Conservation (phyloP, 2,888 invertebrate genomes). For the Lithophane socia region DNA sequence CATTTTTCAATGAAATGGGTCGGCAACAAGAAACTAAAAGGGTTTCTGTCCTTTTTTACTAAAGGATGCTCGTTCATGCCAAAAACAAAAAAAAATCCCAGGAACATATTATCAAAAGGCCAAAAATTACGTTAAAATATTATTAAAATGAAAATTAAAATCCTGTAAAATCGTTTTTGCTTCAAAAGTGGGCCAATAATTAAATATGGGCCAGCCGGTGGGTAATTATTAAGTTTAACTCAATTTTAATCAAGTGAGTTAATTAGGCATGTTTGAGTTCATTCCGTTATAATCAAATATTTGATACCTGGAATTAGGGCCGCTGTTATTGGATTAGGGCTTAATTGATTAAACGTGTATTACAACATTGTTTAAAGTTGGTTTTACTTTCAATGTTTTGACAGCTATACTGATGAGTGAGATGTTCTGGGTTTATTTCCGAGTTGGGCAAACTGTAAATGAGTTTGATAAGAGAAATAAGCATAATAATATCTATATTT, state of each 20-base stretch:
- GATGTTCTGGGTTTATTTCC: neutral
- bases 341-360: neutral
- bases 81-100: neutral
- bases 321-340: neutral
- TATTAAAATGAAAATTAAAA: constrained; percentile 16
- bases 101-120: neutral
- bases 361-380: neutral
- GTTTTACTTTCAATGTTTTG: neutral
- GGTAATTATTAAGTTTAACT: constrained; percentile 18
- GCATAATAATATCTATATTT: neutral
- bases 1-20: neutral
- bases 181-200: constrained; percentile 20
- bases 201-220: constrained; percentile 1
- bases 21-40: constrained; percentile 12
- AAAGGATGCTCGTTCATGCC: neutral
- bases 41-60: neutral
- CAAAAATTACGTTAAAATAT: constrained; percentile 8
- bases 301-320: neutral
- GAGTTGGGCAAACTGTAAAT: neutral
- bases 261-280: constrained; percentile 18
- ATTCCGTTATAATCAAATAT: constrained; percentile 21
- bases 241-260: constrained; percentile 22
- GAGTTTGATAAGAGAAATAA: neutral
- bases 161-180: constrained; percentile 4
- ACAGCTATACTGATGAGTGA: neutral